phyloP scores from a whole-genome alignment of 2,113 vertebrate genomes.

The Stomatorhinus ivindoensis region DNA sequence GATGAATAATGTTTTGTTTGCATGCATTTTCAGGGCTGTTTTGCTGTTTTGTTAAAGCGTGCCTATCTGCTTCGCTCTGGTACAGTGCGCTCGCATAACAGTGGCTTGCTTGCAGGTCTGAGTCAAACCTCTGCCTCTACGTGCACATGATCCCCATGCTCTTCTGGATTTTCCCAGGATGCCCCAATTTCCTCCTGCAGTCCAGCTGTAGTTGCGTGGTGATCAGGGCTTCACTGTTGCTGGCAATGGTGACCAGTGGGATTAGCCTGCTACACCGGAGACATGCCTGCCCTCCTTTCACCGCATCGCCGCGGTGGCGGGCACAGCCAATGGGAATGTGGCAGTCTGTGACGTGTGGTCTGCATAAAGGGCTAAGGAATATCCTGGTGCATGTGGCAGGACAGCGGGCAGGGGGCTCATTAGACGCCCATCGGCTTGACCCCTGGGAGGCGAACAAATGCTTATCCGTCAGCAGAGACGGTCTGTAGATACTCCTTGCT shows the following conservation, averaged over 20 bases:
- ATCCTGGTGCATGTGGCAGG: background rate
- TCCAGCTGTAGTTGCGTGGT: background rate
- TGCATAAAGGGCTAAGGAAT: background rate
- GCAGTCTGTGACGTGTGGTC: background rate
- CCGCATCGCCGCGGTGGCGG: background rate
- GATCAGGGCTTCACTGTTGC: background rate
- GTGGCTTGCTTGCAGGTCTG: background rate
- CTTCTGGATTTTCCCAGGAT: background rate
- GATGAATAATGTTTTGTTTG: constrained; percentile 5
- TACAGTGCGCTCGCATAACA: background rate
- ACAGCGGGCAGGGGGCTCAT: background rate
- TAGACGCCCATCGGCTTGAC: background rate
- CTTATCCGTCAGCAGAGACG: background rate
- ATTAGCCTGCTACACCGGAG: background rate
- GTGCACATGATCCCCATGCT: background rate
- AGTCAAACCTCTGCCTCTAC: background rate
- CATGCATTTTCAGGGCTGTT: background rate
- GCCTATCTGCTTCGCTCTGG: background rate
- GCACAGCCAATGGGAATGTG: background rate
- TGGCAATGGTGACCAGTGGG: background rate
- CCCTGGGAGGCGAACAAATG: background rate
- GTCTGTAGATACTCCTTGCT: background rate
- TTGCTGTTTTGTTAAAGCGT: background rate
- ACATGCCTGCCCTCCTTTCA: background rate
- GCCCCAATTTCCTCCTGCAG: background rate